Evolutionary conservation across 2,113 vertebrate species (phyloP).

Genomic region (Anoura caudifer): DNA sequence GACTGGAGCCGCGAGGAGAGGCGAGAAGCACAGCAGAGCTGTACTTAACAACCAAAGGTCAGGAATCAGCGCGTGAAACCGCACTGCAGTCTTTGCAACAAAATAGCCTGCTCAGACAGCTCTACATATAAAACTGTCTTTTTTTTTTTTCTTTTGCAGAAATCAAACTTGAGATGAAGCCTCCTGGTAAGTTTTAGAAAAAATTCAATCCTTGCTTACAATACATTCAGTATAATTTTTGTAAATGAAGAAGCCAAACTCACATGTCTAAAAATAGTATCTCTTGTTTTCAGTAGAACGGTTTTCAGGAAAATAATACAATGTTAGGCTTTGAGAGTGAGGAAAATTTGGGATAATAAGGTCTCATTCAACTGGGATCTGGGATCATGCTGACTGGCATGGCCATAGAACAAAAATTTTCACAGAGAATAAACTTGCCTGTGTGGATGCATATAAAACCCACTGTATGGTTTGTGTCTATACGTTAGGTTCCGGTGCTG

Average conservation of each 20-base stretch:
- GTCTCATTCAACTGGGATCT: background rate
- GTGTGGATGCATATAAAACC: background rate
- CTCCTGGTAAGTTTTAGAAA: slow-evolving; percentile 85
- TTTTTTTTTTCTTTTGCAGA: slow-evolving; percentile 86
- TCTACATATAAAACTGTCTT: slow-evolving; percentile 69
- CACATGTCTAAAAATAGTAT: background rate
- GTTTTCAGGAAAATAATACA: background rate
- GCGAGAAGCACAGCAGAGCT: slow-evolving; percentile 93
- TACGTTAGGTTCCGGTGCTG: background rate
- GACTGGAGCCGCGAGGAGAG: slow-evolving; percentile 91
- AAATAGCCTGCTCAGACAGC: background rate
- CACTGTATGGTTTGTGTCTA: background rate
- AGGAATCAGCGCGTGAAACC: background rate
- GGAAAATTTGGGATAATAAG: background rate
- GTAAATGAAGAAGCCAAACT: slow-evolving; percentile 9
- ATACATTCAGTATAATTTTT: background rate
- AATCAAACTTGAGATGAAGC: slow-evolving; percentile 88
- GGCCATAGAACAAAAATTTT: background rate
- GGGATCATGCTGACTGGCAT: background rate
- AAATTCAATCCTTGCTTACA: background rate
- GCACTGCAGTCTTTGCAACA: background rate
- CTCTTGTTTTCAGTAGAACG: background rate
- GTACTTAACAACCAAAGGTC: slow-evolving; percentile 93
- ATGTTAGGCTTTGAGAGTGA: background rate
- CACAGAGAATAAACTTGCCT: background rate